phyloP scores from a whole-genome alignment of 2,888 invertebrate genomes.

The Ashinkailepas kermadecensis region DNA sequence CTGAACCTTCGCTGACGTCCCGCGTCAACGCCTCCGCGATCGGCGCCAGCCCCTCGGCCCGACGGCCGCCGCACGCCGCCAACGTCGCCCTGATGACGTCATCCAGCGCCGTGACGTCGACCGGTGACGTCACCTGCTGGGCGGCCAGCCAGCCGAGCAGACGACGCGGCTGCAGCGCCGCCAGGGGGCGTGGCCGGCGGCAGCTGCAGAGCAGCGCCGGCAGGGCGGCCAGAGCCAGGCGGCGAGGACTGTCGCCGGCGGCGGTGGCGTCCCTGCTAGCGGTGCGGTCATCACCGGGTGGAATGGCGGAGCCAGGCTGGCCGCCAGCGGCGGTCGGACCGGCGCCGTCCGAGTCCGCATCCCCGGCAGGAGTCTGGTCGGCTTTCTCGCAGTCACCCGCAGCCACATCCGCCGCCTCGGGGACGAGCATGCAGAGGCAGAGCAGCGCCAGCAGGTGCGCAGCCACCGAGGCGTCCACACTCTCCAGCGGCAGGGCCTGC shows the following conservation, averaged over 20 bases:
- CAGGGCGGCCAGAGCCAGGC: neutral
- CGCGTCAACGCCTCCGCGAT: neutral
- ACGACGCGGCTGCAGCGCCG: neutral
- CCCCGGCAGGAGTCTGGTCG: too few species aligned
- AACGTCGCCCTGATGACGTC: neutral
- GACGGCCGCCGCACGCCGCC: neutral
- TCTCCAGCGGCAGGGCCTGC: neutral
- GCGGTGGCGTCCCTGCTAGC: too few species aligned
- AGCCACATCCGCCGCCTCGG: too few species aligned
- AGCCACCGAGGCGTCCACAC: neutral
- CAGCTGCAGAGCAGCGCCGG: neutral
- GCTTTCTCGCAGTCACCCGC: too few species aligned
- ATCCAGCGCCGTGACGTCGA: neutral
- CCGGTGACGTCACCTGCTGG: neutral
- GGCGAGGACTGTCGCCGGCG: neutral
- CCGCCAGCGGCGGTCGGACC: too few species aligned
- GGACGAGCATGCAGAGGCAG: neutral
- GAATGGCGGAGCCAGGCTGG: too few species aligned
- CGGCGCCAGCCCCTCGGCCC: neutral
- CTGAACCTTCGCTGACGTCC: neutral
- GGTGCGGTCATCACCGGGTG: too few species aligned
- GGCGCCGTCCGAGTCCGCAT: too few species aligned
- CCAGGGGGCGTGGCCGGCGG: neutral
- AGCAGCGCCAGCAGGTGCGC: neutral
- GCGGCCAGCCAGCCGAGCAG: neutral